Evolutionary conservation across 2,797 vertebrate species (phyloP), one percentile per base, ranked within the genome.

Genomic region (Sebastes steindachneri): DNA sequence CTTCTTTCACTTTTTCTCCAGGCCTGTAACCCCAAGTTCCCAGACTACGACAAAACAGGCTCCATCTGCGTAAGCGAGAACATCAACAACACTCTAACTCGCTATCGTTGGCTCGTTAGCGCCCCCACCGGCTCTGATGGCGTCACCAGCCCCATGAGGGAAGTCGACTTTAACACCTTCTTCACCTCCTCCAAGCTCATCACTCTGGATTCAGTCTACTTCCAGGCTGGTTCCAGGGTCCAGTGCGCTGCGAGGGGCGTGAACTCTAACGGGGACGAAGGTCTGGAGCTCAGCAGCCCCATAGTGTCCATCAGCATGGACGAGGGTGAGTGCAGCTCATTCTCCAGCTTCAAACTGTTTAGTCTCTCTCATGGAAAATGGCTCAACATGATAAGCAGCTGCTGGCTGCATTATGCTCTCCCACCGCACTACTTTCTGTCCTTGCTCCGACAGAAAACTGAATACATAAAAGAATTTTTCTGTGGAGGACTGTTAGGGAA

Each of bases 171-270:
- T 15, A 95, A 99, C 81, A 99, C 98, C 31, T 99, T 99, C 93
- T 99, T 99, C 90, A 98, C 97, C 4, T 97, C 98, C 0, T 98
- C 98, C 78, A 99, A 99, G 94, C 96, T 96, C 85, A 97, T 99
- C 88, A 97, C 97, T 0, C 87, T 99, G 4, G 98, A 99, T 86
- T 98, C 98, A 37, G 96, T 99, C 81, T 99, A 99, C 93, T 99
- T 99, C 88, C 97, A 98, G 86, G 96, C 97, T 0, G 97, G 98
- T 6, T 99, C 98, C 29, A 93, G 98, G 69, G 96, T 99, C 58
- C 98, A 99, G 86, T 99, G 98, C 12, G 97, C 96, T 0, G 98
- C 98, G 26, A 95, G 98, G 10, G 98, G 98, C 0, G 98, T 99
- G 51, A 98, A 97, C 87, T 91, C 95, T 0, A 93, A 98, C 0